phyloP scores from a whole-genome alignment of 2,113 vertebrate species.

The Phocoena phocoena region DNA sequence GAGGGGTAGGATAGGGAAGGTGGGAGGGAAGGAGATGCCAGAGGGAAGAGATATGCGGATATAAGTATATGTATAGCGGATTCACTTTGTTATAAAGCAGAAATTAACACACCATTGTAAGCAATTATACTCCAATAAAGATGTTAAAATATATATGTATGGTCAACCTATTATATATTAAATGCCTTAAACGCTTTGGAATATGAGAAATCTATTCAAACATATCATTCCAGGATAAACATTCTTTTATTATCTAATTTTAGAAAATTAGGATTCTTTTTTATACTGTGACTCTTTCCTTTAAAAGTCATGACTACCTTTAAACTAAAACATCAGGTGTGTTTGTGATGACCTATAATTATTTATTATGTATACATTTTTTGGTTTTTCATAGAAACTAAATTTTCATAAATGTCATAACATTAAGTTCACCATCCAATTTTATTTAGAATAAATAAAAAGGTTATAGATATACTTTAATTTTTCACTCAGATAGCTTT shows the following conservation, averaged over 20 bases:
- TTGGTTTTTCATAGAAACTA: neutral
- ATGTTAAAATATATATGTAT: neutral
- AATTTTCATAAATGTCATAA: neutral
- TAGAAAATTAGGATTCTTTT: conserved; percentile 2
- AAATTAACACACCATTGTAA: no score
- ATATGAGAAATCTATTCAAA: neutral
- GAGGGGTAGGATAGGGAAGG: no score
- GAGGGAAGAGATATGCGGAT: no score
- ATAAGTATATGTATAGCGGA: no score
- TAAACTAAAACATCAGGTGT: neutral
- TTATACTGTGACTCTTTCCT: neutral
- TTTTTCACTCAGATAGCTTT: conserved; percentile 22
- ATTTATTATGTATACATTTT: neutral
- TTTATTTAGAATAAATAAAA: conserved; percentile 19
- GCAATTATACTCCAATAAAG: no score
- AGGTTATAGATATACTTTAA: neutral
- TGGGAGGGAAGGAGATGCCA: no score
- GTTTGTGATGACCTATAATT: neutral
- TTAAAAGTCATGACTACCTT: conserved; percentile 16
- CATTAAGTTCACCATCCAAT: neutral
- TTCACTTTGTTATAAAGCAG: no score
- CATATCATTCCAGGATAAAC: neutral
- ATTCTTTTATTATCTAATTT: neutral
- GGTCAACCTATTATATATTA: neutral
- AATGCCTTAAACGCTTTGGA: neutral